Conservation (phyloP, 2,113 vertebrate species). For the Nycticorax nycticorax region DNA sequence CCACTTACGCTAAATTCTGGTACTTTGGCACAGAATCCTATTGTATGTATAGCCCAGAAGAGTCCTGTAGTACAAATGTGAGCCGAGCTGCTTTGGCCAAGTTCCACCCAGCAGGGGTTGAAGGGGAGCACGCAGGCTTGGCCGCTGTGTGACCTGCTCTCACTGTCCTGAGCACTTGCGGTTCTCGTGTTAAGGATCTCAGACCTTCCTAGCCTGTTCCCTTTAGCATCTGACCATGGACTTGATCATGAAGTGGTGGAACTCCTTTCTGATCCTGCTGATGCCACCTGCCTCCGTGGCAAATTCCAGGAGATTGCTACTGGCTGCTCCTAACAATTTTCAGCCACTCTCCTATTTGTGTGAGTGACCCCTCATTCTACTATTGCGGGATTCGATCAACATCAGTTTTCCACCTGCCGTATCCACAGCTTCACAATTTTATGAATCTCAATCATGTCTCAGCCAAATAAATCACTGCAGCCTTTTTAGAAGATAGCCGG, state of each 20-base stretch:
- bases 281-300: neutral
- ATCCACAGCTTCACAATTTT: neutral
- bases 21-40: neutral
- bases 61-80: fast-evolving
- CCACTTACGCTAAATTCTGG: neutral
- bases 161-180: neutral
- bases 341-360: neutral
- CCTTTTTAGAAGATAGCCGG: neutral
- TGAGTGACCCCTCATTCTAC: neutral
- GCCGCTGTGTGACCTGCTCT: neutral
- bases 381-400: neutral
- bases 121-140: neutral
- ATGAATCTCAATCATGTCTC: neutral
- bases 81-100: neutral
- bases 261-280: neutral
- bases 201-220: neutral
- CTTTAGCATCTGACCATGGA: neutral
- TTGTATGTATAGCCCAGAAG: neutral
- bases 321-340: neutral
- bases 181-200: neutral
- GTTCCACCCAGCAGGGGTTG: neutral
- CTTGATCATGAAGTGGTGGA: neutral
- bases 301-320: neutral
- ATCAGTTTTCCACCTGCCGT: neutral
- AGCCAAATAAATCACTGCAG: neutral